Evolutionary conservation across 2,888 invertebrate species (phyloP).

Genomic region (Hipparchia sbordonii): DNA sequence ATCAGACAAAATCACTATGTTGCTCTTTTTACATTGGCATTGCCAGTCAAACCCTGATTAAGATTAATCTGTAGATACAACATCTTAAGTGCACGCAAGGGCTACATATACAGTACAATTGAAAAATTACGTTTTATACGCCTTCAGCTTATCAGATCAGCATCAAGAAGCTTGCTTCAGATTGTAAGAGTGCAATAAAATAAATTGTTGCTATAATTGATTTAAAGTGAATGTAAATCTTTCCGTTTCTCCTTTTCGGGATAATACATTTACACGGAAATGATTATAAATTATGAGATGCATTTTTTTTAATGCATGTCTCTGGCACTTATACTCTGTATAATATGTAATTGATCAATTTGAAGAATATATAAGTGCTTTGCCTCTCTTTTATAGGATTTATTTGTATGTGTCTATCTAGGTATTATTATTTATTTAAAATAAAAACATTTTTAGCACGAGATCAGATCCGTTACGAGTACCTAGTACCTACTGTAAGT

Average conservation of each 20-base stretch:
- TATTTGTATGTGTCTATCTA: no score
- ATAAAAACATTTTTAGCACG: no score
- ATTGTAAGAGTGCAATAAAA: constrained; percentile 22
- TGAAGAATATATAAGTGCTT: neutral
- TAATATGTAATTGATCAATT: constrained; percentile 4
- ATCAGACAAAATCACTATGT: no score
- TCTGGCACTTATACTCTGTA: neutral
- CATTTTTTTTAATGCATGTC: constrained; percentile 2
- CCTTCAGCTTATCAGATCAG: constrained; percentile 15
- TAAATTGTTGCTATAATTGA: constrained; percentile 28
- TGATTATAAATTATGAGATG: constrained; percentile 17
- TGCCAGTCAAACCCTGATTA: neutral
- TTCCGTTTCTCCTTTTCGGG: constrained; percentile 23
- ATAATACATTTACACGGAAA: constrained; percentile 18
- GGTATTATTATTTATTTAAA: no score
- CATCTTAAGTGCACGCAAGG: constrained; percentile 9
- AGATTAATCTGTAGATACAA: constrained; percentile 37
- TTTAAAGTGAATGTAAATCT: constrained; percentile 22
- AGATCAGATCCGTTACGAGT: no score
- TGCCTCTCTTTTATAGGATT: no score
- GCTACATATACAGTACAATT: constrained; percentile 19
- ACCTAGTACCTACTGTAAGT: no score
- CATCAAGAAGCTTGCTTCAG: constrained; percentile 10
- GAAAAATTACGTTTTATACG: constrained; percentile 22
- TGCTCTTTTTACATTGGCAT: neutral